Percentiles rank a stretch among this genome's conserved stretches.
Evolutionary conservation across 1,140 invertebrate species (phyloP).

Genomic region (Leguminivora glycinivorella): DNA sequence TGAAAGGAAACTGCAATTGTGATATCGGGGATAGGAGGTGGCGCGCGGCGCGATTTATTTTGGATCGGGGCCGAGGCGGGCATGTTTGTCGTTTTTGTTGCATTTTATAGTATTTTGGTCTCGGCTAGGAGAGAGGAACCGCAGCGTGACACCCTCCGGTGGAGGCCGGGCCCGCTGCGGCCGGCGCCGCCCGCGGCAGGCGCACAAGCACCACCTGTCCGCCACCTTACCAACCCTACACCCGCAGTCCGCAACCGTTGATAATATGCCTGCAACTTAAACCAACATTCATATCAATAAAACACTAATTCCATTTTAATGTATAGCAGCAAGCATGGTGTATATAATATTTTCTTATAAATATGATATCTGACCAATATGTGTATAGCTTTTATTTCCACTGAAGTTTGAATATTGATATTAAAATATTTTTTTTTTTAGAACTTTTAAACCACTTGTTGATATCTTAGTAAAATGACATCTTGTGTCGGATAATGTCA

Average conservation of each 20-base stretch:
- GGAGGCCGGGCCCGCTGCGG: not conserved
- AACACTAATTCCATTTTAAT: not conserved
- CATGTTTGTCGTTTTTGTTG: slow-evolving; percentile 53
- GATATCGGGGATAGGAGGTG: slow-evolving; percentile 20
- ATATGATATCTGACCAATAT: not conserved
- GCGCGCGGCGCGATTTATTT: slow-evolving; percentile 54
- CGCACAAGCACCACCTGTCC: slow-evolving; percentile 1
- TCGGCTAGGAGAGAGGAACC: slow-evolving; percentile 1
- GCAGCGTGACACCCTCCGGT: not conserved
- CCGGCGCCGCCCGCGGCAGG: not conserved
- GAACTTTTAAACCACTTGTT: too few relatives aligned
- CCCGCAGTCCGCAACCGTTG: not conserved
- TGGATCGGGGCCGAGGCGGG: slow-evolving; percentile 49
- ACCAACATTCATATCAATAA: not conserved
- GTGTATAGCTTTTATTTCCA: slow-evolving; percentile 19
- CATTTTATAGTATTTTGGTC: slow-evolving; percentile 46
- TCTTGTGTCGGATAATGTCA: too few relatives aligned
- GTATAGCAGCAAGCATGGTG: not conserved
- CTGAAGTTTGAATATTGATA: too few relatives aligned
- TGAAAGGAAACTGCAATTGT: not conserved
- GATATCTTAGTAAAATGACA: too few relatives aligned
- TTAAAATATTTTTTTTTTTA: too few relatives aligned
- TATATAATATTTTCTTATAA: not conserved
- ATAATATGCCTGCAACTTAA: not conserved
- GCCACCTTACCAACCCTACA: not conserved